phyloP scores from a whole-genome alignment of 1,140 invertebrate species.

The Anastrepha obliqua region DNA sequence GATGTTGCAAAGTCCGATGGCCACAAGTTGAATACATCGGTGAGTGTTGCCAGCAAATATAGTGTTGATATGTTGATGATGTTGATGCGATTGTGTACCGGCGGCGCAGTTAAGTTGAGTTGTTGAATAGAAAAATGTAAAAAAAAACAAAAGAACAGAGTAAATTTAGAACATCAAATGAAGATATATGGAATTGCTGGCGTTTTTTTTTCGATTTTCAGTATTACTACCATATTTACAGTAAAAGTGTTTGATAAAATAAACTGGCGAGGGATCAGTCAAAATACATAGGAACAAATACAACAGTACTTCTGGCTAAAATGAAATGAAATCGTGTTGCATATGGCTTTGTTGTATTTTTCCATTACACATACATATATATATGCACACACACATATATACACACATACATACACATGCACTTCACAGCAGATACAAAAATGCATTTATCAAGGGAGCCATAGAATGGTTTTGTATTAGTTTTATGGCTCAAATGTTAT shows the following conservation, averaged over 20 bases:
- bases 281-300: not conserved
- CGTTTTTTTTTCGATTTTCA: not conserved
- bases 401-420: too few species aligned
- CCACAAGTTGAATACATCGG: not conserved
- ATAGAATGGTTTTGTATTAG: not conserved
- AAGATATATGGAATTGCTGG: slow-evolving; percentile 17
- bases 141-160: not conserved
- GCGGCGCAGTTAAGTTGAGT: slow-evolving; percentile 6
- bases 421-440: too few species aligned
- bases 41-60: slow-evolving; percentile 42
- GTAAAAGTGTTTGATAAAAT: not conserved
- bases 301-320: not conserved
- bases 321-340: slow-evolving; percentile 54
- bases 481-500: not conserved
- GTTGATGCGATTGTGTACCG: slow-evolving; percentile 38
- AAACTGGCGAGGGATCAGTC: not conserved
- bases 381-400: not conserved
- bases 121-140: slow-evolving; percentile 8
- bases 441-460: too few species aligned
- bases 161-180: slow-evolving; percentile 48
- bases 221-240: slow-evolving; percentile 6
- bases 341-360: slow-evolving; percentile 50
- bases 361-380: not conserved
- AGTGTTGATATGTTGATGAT: slow-evolving; percentile 43
- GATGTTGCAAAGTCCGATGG: not conserved